These are phyloP conservation scores for Catamblyrhynchus diadema DNA, from an alignment of 2,797 vertebrate species.

Conservation along the genomic window DNA sequence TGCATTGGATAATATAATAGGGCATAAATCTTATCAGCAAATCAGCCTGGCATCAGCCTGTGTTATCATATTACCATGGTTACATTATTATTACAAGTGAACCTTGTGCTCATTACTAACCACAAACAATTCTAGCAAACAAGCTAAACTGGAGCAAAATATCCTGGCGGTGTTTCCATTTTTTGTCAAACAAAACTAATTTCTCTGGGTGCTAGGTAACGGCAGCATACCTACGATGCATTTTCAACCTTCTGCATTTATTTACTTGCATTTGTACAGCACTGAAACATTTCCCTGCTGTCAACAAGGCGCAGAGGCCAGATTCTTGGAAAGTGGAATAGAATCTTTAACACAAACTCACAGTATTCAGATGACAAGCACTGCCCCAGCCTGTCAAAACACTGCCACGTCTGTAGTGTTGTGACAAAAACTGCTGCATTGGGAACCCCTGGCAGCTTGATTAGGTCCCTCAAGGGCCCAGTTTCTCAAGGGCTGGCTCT, in stretches of 20 bases:
- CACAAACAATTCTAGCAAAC: slow-evolving; percentile 42
- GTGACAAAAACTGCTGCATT: background rate
- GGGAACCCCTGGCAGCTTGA: background rate
- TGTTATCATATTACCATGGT: slow-evolving; percentile 57
- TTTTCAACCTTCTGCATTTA: background rate
- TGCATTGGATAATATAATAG: slow-evolving; percentile 18
- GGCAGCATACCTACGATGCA: background rate
- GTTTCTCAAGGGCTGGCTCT: background rate
- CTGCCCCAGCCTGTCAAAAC: background rate
- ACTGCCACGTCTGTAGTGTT: background rate
- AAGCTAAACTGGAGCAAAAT: slow-evolving; percentile 39
- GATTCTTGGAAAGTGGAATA: background rate
- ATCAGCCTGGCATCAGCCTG: slow-evolving; percentile 20
- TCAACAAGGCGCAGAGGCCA: background rate
- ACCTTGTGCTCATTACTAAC: slow-evolving; percentile 44
- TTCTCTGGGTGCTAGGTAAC: background rate
- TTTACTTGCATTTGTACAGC: background rate
- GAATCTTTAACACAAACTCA: background rate
- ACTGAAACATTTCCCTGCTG: background rate
- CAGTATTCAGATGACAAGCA: background rate
- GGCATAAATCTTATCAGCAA: slow-evolving; percentile 44
- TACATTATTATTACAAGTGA: slow-evolving; percentile 54
- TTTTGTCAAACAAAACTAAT: background rate
- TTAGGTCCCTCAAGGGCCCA: background rate
- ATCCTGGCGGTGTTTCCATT: slow-evolving; percentile 8